Evolutionary conservation across 2,113 vertebrate genomes (phyloP), one percentile per base, ranked within the genome.

Genomic region (Seriola rivoliana): DNA sequence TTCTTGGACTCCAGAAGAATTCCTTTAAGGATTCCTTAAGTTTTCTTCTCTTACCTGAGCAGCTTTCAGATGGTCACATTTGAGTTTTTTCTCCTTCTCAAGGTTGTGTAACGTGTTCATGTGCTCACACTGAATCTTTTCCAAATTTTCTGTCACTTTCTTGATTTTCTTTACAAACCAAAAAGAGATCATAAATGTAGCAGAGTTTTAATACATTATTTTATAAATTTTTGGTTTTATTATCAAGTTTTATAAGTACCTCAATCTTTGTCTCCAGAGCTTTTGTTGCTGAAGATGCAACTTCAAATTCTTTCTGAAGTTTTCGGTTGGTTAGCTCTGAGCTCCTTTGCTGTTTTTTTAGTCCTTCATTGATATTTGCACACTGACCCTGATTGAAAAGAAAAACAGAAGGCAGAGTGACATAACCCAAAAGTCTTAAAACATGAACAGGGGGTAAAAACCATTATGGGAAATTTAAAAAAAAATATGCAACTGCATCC

Each of bases 131-230:
- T 91, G 84, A 73, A 92, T 38, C 5, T 88, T 64, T 8, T 88
- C 42, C 62, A 92, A 58, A 48, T 74, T 79, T 21, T 82, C 25
- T 10, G 69, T 58, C 58, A 96, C 80, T 50, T 7, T 38, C 36
- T 48, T 82, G 10, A 95, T 66, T 70, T 67, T 78, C 96, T 96
- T 67, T 0, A 89, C 68, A 85, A 90, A 87, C 86, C 52, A 78
- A 81, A 84, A 25, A 29, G 50, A 3, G 42, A 55, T 21, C 6
- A 57, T 9, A 66, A 25, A 71, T 10, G n/a, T 38, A 63, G 25
- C 0, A 54, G 4, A 50, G 12, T 13, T 48, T 38, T 2, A 25
- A 29, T 3, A 77, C 19, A 36, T 19, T 29, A 29, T 36, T 36
- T 34, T n/a, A 10, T 9, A 34, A 32, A 58, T 3, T 36, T 0